Conservation (phyloP, 30 jellyfish, hydroid and myxozoan genomes). For the Pelagia noctiluca region DNA sequence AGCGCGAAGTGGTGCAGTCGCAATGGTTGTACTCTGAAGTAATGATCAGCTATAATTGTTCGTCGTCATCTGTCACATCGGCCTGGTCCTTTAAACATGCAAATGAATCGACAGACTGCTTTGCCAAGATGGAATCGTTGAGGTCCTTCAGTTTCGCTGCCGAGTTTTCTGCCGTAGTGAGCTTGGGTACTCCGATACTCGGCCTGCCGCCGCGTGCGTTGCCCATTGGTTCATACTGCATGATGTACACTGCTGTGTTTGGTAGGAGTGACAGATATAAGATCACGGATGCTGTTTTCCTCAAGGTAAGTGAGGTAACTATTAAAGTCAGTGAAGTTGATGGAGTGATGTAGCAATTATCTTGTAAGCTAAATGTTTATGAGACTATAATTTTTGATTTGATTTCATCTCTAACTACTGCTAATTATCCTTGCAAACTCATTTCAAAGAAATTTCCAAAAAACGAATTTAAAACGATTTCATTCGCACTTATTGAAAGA, state of each 20-base stretch:
- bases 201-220: constrained; percentile 83
- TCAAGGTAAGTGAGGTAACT: constrained; percentile 30
- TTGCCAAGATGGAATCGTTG: constrained; percentile 25
- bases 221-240: constrained; percentile 72
- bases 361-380: neutral
- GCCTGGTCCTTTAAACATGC: constrained; percentile 71
- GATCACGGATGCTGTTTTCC: constrained; percentile 16
- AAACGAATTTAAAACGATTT: no score
- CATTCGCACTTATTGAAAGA: no score
- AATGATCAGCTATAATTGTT: constrained; percentile 59
- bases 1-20: constrained; percentile 65
- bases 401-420: no score
- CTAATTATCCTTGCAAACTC: no score
- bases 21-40: constrained; percentile 88
- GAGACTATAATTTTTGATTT: no score
- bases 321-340: no score
- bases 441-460: no score
- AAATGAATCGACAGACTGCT: constrained; percentile 51
- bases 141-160: neutral
- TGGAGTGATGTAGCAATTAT: neutral
- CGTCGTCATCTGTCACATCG: constrained; percentile 44
- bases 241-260: constrained; percentile 56
- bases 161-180: neutral
- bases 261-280: constrained; percentile 58
- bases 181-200: constrained; percentile 56